phyloP scores from a whole-genome alignment of 2,888 invertebrate species.

The Cheilosia soror region DNA sequence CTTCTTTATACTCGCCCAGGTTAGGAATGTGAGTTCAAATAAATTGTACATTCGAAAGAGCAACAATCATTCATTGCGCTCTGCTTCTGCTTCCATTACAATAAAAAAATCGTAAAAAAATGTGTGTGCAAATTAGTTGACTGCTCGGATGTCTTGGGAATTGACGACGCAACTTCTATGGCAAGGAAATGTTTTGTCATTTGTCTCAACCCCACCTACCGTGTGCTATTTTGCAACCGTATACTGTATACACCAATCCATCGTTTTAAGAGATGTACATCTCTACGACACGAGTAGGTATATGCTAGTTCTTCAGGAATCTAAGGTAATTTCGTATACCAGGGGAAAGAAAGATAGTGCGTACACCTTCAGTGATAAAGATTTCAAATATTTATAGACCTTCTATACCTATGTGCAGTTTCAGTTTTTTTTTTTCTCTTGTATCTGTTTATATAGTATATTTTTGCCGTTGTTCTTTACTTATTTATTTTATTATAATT shows the following conservation, averaged over 20 bases:
- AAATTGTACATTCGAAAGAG: slow-evolving; percentile 64
- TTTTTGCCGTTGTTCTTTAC: slow-evolving; percentile 60
- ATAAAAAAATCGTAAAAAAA: slow-evolving; percentile 72
- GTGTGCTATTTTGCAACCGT: slow-evolving; percentile 50
- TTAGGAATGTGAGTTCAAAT: slow-evolving; percentile 42
- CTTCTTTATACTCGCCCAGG: neutral
- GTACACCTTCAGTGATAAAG: slow-evolving; percentile 67
- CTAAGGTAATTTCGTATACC: slow-evolving; percentile 39
- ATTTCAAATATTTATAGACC: slow-evolving; percentile 73
- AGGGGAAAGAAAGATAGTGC: slow-evolving; percentile 60
- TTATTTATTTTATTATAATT: slow-evolving; percentile 74
- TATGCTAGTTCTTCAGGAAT: slow-evolving; percentile 32
- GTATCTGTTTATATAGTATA: slow-evolving; percentile 39
- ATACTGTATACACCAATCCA: slow-evolving; percentile 45
- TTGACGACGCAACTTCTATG: slow-evolving; percentile 62
- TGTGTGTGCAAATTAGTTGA: slow-evolving; percentile 72
- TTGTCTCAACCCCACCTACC: slow-evolving; percentile 44
- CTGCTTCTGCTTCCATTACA: slow-evolving; percentile 66
- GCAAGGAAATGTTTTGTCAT: slow-evolving; percentile 66
- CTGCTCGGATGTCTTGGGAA: slow-evolving; percentile 62
- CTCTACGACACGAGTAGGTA: slow-evolving; percentile 5
- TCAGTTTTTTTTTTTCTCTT: slow-evolving; percentile 17
- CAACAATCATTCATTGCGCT: slow-evolving; percentile 67
- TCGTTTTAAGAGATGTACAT: slow-evolving; percentile 31
- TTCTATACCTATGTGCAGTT: slow-evolving; percentile 40